Evolutionary conservation across 1,140 invertebrate genomes (phyloP), one percentile per base, ranked within the genome.

Genomic region (Druon quercuslanigerum): DNA sequence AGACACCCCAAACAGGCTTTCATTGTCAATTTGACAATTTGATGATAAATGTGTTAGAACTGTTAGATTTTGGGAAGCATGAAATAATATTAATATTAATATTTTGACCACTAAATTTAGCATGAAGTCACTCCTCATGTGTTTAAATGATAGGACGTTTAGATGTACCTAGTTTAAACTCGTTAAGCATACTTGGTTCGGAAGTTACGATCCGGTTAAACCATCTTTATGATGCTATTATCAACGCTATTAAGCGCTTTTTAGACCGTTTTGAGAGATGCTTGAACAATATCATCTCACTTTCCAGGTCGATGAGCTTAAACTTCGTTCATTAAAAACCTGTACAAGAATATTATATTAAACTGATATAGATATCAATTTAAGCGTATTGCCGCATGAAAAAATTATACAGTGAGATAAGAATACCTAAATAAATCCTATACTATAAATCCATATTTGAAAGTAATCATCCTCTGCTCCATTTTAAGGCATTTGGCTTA

Each of bases 191-290:
- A 66, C 60, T 66, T 66, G 75, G 60, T 77, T 76, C 76, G 78
- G 74, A 76, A 82, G 82, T 83, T 83, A 83, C 80, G 78, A 72
- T 73, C 77, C 79, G 70, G 78, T 72, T 80, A 81, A 76, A 78
- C 82, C 82, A 79, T 80, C 80, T 84, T 84, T 84, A 83, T 77
- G 82, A 81, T 77, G 80, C 78, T 78, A 82, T 83, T 83, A 83
- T 83, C 81, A 79, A 75, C 75, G 80, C 79, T 78, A 80, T 83
- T 83, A 81, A 83, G 75, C 82, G 78, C 82, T 78, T 78, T 80
- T 83, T 83, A 78, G 72, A 78, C 81, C 82, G 79, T 83, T 83
- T 78, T 79, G 70, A 81, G 81, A 83, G 79, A 80, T 81, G 74
- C 79, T 82, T 79, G 76, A 50, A 56, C 81, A 75, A 79, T 79